phyloP scores from a whole-genome alignment of 1,140 invertebrate genomes.

The Kradibia gibbosae region DNA sequence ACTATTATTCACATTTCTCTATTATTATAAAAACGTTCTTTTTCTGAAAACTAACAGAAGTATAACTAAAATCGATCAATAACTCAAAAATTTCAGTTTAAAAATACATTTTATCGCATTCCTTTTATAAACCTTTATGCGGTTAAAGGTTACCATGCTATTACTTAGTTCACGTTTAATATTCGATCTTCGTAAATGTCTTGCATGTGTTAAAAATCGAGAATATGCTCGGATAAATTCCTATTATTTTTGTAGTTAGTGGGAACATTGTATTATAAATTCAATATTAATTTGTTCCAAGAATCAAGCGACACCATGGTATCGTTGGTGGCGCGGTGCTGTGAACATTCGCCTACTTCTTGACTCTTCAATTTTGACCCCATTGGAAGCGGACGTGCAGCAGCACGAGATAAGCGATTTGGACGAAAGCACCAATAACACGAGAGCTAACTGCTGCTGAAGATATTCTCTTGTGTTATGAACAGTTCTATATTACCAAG shows the following conservation, averaged over 20 bases:
- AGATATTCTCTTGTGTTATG: not conserved
- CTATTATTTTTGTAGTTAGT: not conserved
- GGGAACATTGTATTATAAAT: not conserved
- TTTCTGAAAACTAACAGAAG: too few species aligned
- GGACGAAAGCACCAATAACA: constrained; percentile 23
- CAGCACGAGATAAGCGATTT: constrained; percentile 23
- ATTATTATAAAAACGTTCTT: too few species aligned
- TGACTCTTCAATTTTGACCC: not conserved
- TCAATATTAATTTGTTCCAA: constrained; percentile 45
- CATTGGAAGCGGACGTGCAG: not conserved
- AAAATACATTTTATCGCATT: not conserved
- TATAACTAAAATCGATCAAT: too few species aligned
- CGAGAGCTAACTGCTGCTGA: not conserved
- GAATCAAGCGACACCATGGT: constrained; percentile 71
- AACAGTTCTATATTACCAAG: constrained; percentile 4
- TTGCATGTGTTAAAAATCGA: not conserved
- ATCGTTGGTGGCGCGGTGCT: constrained; percentile 70
- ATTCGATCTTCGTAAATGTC: not conserved
- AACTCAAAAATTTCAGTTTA: not conserved
- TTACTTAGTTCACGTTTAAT: not conserved
- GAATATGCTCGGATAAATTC: not conserved
- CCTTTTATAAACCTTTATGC: too few species aligned
- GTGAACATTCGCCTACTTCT: constrained; percentile 65
- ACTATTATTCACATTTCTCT: too few species aligned
- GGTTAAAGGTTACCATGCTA: not conserved